Evolutionary conservation across 64 coral and sea anemone genomes (phyloP), one percentile per base, ranked within the genome.

Genomic region (Acropora yongei): DNA sequence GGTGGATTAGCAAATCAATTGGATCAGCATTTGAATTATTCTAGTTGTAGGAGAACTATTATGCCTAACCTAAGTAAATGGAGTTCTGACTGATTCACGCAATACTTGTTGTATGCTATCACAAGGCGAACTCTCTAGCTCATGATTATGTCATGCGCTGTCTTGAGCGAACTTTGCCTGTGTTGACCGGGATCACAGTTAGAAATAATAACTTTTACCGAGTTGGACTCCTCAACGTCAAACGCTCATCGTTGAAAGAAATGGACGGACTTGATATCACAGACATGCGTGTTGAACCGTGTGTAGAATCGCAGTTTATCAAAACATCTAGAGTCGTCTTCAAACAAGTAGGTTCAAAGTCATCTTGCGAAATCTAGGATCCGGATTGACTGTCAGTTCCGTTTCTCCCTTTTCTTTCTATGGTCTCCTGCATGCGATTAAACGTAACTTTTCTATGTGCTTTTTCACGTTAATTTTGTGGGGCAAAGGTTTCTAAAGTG

Each of bases 241-340:
- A 20, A 6, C 17, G 6, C 3, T 71, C 3, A 47, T 30, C 61
- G 5, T 12, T 53, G 77, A 57, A 45, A 53, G 57, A 80, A 20
- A 98, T 96, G 94, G 94, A 99, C 19, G 80, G 85, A 84, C 78
- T 99, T 78, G 91, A 96, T 78, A 95, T 99, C n/a, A 84, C 74
- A 8, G 89, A 89, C 2, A 93, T 99, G 87, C 80, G 88, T 43
- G 88, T 99, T 20, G 94, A 93, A 1, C 97, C 91, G 9, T 99
- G 97, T 77, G 74, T 86, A 1, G 48, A 96, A 77, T 99, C 97
- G 16, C 88, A 75, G 50, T 99, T 94, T 78, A 85, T 99, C 76
- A 83, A 89, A 49, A 91, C 90, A 71, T 82, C 94, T 13, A 89
- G 97, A 72, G 94, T 99, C n/a, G 91, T 93, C 75, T 99, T 99